Conservation (phyloP, 2,797 vertebrate species). For the Hylomyscus alleni region DNA sequence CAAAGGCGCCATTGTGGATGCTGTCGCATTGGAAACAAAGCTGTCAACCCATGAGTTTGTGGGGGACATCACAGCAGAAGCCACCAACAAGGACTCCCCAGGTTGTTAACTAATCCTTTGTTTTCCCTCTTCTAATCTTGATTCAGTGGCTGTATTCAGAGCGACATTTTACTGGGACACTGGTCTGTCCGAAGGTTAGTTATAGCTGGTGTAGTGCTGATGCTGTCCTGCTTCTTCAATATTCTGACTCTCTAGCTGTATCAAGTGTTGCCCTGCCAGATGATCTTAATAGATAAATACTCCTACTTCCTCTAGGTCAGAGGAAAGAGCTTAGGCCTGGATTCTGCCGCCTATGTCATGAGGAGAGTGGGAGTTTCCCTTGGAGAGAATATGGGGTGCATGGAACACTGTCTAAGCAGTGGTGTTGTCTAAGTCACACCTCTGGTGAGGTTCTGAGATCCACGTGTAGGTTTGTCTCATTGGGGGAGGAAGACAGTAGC, state of each 20-base stretch:
- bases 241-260: neutral
- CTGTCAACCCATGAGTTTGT: neutral
- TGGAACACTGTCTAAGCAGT: neutral
- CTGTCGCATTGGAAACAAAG: neutral
- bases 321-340: neutral
- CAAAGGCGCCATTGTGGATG: neutral
- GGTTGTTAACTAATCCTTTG: neutral
- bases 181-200: no score
- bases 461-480: neutral
- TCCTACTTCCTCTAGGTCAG: neutral
- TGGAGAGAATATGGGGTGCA: neutral
- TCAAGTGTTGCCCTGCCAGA: neutral
- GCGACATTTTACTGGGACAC: neutral
- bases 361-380: neutral
- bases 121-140: neutral
- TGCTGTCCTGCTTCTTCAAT: neutral
- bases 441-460: neutral
- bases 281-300: neutral
- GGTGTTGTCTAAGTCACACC: neutral
- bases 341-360: no score
- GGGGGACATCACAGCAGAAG: neutral
- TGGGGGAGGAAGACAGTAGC: accelerated
- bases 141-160: neutral
- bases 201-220: neutral
- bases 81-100: neutral